Percentiles rank a stretch among this genome's conserved stretches.
phyloP scores from a whole-genome alignment of 2,888 invertebrate species.

The Terebella lapidaria region DNA sequence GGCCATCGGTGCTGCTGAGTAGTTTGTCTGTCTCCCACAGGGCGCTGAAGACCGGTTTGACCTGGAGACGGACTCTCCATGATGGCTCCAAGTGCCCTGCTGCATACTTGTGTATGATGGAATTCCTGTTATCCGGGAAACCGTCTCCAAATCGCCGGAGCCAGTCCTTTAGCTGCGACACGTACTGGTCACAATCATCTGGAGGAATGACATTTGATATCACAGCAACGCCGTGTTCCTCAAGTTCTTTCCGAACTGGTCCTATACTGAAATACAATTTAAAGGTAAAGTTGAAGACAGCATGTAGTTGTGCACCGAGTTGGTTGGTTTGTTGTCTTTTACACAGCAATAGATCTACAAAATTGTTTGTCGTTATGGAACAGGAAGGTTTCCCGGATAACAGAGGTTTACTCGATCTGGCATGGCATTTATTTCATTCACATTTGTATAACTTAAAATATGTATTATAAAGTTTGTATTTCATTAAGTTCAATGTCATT shows the following conservation, averaged over 20 bases:
- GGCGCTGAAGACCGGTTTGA: constrained; percentile 35
- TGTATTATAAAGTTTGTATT: too few species aligned
- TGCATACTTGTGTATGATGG: constrained; percentile 36
- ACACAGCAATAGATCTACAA: too few species aligned
- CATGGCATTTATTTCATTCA: too few species aligned
- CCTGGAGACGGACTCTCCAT: constrained; percentile 34
- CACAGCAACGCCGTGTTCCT: constrained; percentile 33
- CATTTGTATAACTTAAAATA: too few species aligned
- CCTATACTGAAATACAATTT: too few species aligned
- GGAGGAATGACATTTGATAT: constrained; percentile 26
- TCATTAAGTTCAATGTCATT: too few species aligned
- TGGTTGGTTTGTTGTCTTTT: too few species aligned
- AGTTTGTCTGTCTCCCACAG: constrained; percentile 41
- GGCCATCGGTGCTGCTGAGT: constrained; percentile 36
- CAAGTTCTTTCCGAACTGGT: constrained; percentile 15
- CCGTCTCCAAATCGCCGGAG: constrained; percentile 26
- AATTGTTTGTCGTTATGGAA: too few species aligned
- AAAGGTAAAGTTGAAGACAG: too few species aligned
- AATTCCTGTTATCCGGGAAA: constrained; percentile 26
- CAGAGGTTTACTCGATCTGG: too few species aligned
- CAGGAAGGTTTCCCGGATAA: too few species aligned
- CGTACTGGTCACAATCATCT: constrained; percentile 28
- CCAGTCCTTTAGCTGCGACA: constrained; percentile 31
- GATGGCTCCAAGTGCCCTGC: constrained; percentile 33
- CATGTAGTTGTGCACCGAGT: too few species aligned